Conservation (phyloP, 2,888 invertebrate genomes). For the Drosophila infuscata region DNA sequence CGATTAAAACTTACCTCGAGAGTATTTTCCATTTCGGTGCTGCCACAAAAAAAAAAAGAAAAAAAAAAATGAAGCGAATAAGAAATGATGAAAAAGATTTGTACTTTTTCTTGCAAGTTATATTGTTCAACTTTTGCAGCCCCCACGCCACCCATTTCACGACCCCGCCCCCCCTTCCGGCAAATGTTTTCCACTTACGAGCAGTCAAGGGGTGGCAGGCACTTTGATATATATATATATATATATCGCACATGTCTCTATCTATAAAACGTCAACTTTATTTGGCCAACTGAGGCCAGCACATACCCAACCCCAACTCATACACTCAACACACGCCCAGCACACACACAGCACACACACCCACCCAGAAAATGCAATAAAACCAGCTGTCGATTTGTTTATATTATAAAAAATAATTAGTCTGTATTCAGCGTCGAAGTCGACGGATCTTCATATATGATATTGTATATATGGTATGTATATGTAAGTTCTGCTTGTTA, state of each 20-base stretch:
- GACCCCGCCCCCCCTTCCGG: neutral
- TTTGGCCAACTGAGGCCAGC: conserved; percentile 67
- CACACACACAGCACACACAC: neutral
- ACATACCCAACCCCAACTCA: neutral
- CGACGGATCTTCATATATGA: conserved; percentile 70
- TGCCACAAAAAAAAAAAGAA: neutral
- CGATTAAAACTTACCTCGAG: conserved; percentile 45
- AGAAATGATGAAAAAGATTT: conserved; percentile 8
- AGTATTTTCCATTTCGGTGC: conserved; percentile 36
- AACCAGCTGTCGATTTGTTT: conserved; percentile 79
- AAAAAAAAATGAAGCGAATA: neutral
- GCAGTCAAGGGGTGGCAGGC: conserved; percentile 32
- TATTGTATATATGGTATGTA: conserved; percentile 54
- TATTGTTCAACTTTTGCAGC: conserved; percentile 54
- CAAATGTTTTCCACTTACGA: conserved; percentile 17
- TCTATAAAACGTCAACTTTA: conserved; percentile 79
- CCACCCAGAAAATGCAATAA: conserved; percentile 52
- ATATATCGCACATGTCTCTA: conserved; percentile 74
- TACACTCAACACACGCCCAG: neutral
- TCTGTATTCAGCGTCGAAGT: conserved; percentile 78
- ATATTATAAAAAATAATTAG: conserved; percentile 78
- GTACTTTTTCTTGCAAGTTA: conserved; percentile 40
- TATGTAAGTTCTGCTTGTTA: conserved; percentile 44
- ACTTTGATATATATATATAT: conserved; percentile 54
- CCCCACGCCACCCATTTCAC: neutral